Evolutionary conservation across 2,888 invertebrate species (phyloP), one percentile per base, ranked within the genome.

Genomic region (Rhorus exstirpatorius): DNA sequence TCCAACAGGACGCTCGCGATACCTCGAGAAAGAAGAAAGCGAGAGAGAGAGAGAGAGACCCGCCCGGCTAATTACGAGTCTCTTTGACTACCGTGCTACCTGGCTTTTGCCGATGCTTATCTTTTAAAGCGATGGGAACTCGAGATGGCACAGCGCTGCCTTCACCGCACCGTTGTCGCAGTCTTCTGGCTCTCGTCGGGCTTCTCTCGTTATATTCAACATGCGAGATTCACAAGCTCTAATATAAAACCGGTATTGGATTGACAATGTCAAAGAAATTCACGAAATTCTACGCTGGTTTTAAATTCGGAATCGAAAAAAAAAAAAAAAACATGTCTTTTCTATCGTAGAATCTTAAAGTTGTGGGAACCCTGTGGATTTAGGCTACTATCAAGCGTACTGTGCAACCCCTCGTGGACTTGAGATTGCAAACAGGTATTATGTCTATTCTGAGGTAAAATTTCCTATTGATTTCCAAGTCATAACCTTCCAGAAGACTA

Each of bases 11-110:
- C 68, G 78, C 41, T 53, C 80, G 68, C 71, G 78, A 84, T 85
- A 70, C 79, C 81, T 53, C 72, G 77, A 84, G 74, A 65, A 68
- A 72, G 61, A 79, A 84, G 86, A 84, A 63, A 63, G 72, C 24
- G 35, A 44, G 31, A 46, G 65, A 82, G 77, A 76, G 68, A 63
- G 68, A 72, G 35, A 78, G 80, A 81, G 79, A 83, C 85, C 84
- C 85, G 84, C 84, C 77, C 72, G 89, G 90, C 89, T 91, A 92
- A 92, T 92, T 92, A 91, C 90, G 84, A 88, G 85, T 85, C 84
- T 86, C 87, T 90, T 88, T 88, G 90, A 90, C 89, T 90, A 90
- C 90, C 88, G 87, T 88, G 87, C 83, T 85, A 83, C 83, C 85
- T 86, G 79, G 86, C 84, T 87, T 82, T 81, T 79, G 77, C 84